Evolutionary conservation across 2,797 vertebrate species (phyloP), one percentile per base, ranked within the genome.

Genomic region (Fistularia commersonii): DNA sequence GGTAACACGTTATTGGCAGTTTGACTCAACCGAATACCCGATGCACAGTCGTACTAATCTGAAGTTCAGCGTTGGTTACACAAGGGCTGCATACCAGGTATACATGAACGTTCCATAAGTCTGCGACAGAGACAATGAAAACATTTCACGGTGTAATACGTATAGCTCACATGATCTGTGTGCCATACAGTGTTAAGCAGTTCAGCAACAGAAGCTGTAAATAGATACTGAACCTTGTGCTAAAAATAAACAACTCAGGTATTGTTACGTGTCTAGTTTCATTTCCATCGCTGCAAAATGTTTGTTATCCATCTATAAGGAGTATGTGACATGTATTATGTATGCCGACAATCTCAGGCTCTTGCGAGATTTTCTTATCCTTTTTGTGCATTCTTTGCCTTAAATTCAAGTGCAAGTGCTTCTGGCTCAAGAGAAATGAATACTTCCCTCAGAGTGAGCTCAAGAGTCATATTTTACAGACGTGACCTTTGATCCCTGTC

Each of bases 401-500:
- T 65, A 81, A 79, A 67, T 74, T 76, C 77, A 83, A 83, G 80
- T 58, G 68, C 76, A 76, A 14, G 15, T 32, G 38, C 31, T 43
- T 37, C 40, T 43, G 11, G 45, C 41, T 63, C 23, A 51, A 44
- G 39, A 46, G 41, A 57, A 64, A 41, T 36, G 1, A 58, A 47
- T 8, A 42, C 8, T 33, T 55, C 44, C 48, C 38, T 51, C 61
- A 41, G 56, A 48, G 13, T 67, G 56, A 57, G 64, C 78, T 81
- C 80, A 23, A 49, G 67, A 79, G 75, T 74, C 72, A 56, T 79
- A 72, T 80, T 85, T 84, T 81, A 82, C 75, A 61, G 69, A 61
- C 39, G 1, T 68, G 79, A 84, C 77, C 85, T 82, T 73, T 86
- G 81, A 76, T 51, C 80, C 66, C 74, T 85, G 79, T 83, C 86